A percentile compares a stretch with the other conserved stretches of the same genome.
Conservation (phyloP, 2,113 vertebrate genomes). For the Chloroceryle aenea region DNA sequence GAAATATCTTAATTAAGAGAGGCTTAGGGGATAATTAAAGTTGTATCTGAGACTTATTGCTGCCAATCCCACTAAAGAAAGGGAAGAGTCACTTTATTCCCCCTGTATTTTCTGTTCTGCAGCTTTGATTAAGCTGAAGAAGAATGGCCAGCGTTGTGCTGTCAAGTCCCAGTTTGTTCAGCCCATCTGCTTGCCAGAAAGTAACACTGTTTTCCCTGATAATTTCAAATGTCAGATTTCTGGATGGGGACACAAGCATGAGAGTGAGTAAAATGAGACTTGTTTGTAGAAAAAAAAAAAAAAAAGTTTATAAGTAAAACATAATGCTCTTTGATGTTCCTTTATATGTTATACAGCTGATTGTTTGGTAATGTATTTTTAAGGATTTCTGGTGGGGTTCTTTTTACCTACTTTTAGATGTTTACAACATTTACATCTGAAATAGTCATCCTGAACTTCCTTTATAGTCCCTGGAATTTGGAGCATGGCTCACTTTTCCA, state of each 20-base stretch:
- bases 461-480: not conserved
- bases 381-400: not conserved
- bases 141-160: constrained; percentile 83
- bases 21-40: constrained; percentile 60
- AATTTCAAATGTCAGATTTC: constrained; percentile 86
- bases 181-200: constrained; percentile 89
- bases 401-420: not conserved
- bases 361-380: not conserved
- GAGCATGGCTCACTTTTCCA: not conserved
- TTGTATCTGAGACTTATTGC: constrained; percentile 46
- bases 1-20: constrained; percentile 67
- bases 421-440: not conserved
- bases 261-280: constrained; percentile 80
- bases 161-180: constrained; percentile 86
- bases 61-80: constrained; percentile 51
- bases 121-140: constrained; percentile 93
- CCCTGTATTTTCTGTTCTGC: not conserved
- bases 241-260: constrained; percentile 89
- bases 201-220: constrained; percentile 73
- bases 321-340: not conserved
- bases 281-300: not conserved
- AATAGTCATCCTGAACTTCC: not conserved
- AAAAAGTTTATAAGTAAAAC: not conserved
- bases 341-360: not conserved
- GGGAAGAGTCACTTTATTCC: constrained; percentile 14